A percentile compares a stretch with the other conserved stretches of the same genome.
These are phyloP conservation scores for Actinostola sp. DNA, from an alignment of 92 coral and sea anemone genomes.

Conservation along the genomic window DNA sequence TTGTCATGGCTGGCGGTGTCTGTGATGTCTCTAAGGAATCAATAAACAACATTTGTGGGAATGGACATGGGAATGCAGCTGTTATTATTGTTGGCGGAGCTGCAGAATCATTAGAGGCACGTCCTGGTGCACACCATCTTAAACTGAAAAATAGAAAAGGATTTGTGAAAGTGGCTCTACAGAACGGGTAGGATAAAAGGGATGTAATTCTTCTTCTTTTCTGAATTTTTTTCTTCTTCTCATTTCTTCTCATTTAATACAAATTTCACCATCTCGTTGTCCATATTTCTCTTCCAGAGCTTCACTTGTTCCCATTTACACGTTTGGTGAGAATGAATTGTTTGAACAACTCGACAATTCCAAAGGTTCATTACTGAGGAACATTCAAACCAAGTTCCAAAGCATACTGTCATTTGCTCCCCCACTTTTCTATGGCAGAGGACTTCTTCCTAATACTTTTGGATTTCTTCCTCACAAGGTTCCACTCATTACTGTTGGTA, in stretches of 20 bases:
- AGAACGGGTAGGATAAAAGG: constrained; percentile 97
- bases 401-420: constrained; percentile 91
- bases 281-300: constrained; percentile 78
- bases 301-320: constrained; percentile 93
- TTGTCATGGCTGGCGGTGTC: constrained; percentile 88
- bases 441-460: constrained; percentile 55
- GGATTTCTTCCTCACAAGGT: constrained; percentile 86
- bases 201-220: too few species aligned
- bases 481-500: constrained; percentile 90
- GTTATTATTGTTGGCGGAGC: constrained; percentile 96
- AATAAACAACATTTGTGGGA: constrained; percentile 72
- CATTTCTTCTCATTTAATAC: too few species aligned
- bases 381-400: constrained; percentile 75
- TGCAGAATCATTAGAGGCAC: constrained; percentile 96
- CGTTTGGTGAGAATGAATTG: constrained; percentile 98
- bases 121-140: constrained; percentile 84
- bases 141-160: constrained; percentile 91
- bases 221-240: neutral
- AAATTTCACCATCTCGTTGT: too few species aligned
- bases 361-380: constrained; percentile 83
- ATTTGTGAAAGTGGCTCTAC: constrained; percentile 91
- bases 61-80: constrained; percentile 91
- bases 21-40: constrained; percentile 94
- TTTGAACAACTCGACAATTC: constrained; percentile 86
- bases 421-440: constrained; percentile 92